Evolutionary conservation across 2,113 vertebrate genomes (phyloP), one percentile per base, ranked within the genome.

Genomic region (Hypocryptadius cinnamomeus): DNA sequence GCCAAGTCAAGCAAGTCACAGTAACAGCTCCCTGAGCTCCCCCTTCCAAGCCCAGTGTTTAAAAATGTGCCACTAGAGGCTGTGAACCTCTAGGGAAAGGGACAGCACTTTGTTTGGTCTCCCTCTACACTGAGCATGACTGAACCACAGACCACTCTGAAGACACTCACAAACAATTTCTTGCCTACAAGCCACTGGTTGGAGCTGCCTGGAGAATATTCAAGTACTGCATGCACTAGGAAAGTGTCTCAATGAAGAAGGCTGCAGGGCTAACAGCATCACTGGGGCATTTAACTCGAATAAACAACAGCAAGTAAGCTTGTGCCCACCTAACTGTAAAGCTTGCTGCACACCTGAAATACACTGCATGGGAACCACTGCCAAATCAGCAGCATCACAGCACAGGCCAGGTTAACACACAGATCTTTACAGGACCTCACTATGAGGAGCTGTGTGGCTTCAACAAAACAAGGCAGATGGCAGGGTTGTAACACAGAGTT

Each of bases 401-500:
- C 1, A 4, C 50, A 44, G 17, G 54, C 30, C 31, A 28, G 45
- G 42, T 11, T 70, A 65, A 73, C 2, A 64, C 21, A 10, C 2
- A 5, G 3, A 5, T 35, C 40, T 27, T 35, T 20, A 44, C 5
- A 28, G 30, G 37, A 4, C 30, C 16, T 83, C 0, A 0, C 31
- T 44, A 21, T 40, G 12, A n/a, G 27, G 42, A 66, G 50, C 12
- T 48, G 60, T 25, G 60, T 37, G 9, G 47, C 60, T 74, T 15
- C 68, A 78, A 68, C 25, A 44, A 56, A 66, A 65, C 39, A n/a
- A 57, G 59, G 44, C 68, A 60, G 23, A 50, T 21, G 53, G 63
- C 33, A 80, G 20, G 25, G 56, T 0, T 81, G 54, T 10, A 15
- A 84, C 63, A 59, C n/a, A 51, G 28, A 76, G 15, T 13, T 25